Evolutionary conservation across 2,113 vertebrate species (phyloP), one percentile per base, ranked within the genome.

Genomic region (Colaptes auratus): DNA sequence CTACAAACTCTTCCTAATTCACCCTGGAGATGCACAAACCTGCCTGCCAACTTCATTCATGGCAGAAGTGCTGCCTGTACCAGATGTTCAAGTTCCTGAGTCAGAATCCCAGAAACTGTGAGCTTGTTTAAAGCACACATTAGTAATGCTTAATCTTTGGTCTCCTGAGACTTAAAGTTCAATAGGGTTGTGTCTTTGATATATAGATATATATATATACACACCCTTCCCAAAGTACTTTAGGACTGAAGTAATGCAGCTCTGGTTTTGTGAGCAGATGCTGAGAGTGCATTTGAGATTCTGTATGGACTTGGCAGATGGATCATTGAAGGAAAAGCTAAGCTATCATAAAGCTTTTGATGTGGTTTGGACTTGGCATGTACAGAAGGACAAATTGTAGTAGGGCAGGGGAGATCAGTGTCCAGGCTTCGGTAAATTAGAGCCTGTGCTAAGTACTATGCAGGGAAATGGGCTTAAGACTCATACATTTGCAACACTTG

Each of bases 31-130:
- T 77, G 44, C 55, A 88, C 82, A 93, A 58, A 72, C 39, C 76
- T 76, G 7, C n/a, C 61, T 95, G 88, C 80, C 82, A 94, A 50
- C 61, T 58, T 88, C 28, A 9, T 84, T 46, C 25, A 15, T 24
- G 72, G 60, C 33, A 83, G n/a, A 55, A 88, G 53, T 44, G 60
- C 53, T 91, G 73, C 18, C 27, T 72, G 28, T 55, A 70, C 90
- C 91, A 92, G 80, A 75, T 96, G 90, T 75, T 93, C 73, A 28
- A 91, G 52, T 15, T 95, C 75, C 33, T 31, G 71, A 80, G 50
- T 84, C 52, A 76, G 66, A 84, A 61, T 82, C 66, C 52, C 46
- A 64, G 73, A 77, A 48, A 19, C 4, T 12, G 8, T 23, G 56
- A 67, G 27, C 76, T 42, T 55, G 19, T 53, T 52, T 95, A 78